Percentiles rank a stretch among this genome's conserved stretches.
Conservation (phyloP, 2,113 vertebrate genomes). For the Xyliphius kryptos region DNA sequence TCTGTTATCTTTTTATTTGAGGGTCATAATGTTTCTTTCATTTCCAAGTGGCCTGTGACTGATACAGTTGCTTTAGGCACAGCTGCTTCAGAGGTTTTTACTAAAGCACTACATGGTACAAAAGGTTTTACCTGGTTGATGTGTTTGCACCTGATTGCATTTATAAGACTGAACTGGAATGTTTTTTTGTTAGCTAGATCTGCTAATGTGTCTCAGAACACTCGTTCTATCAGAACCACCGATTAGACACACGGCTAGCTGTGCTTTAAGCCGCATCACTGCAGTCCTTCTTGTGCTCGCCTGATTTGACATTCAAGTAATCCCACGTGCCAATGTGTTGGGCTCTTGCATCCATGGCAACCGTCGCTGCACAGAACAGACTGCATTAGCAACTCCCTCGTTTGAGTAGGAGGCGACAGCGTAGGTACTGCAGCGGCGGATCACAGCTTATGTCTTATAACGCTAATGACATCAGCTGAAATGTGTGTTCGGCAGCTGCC, state of each 20-base stretch:
- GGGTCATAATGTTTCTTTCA: background rate
- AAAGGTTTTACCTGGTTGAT: too few relatives aligned
- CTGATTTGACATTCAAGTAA: conserved; percentile 21
- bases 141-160: too few relatives aligned
- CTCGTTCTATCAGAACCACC: background rate
- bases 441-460: conserved; percentile 12
- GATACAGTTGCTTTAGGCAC: background rate
- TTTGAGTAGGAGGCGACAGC: background rate
- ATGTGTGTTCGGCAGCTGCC: conserved; percentile 12
- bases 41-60: background rate
- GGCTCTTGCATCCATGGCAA: conserved; percentile 42
- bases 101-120: too few relatives aligned
- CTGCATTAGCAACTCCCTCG: conserved; percentile 10
- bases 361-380: conserved; percentile 6
- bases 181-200: too few relatives aligned
- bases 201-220: background rate
- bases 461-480: conserved; percentile 27
- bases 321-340: conserved; percentile 30
- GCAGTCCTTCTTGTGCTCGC: conserved; percentile 4
- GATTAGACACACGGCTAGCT: background rate
- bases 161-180: too few relatives aligned
- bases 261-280: background rate
- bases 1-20: conserved; percentile 15
- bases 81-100: background rate
- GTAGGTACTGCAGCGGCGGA: conserved; percentile 23